These are phyloP conservation scores for Monochamus alternatus DNA, from an alignment of 2,888 invertebrate species.

Conservation along the genomic window DNA sequence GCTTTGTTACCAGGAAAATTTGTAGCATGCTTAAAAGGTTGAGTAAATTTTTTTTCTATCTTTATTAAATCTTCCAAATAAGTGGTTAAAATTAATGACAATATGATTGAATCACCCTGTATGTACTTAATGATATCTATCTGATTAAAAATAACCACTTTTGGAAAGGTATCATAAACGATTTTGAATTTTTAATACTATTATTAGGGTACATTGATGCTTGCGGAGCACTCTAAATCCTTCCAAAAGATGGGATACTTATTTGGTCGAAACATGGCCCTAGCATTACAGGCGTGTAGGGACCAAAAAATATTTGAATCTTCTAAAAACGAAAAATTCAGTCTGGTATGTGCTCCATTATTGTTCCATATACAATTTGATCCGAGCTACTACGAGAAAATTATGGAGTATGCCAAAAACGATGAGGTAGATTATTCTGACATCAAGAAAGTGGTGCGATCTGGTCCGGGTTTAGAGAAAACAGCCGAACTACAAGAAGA, in stretches of 20 bases:
- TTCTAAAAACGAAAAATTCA: slow-evolving; percentile 73
- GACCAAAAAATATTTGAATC: slow-evolving; percentile 79
- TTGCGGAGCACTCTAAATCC: slow-evolving; percentile 84
- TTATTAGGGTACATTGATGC: slow-evolving; percentile 77
- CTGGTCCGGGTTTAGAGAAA: slow-evolving; percentile 81
- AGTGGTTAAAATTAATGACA: no score
- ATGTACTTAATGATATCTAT: no score
- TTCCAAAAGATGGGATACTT: slow-evolving; percentile 86
- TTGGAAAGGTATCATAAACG: no score
- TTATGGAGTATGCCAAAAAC: slow-evolving; percentile 75
- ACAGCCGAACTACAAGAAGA: slow-evolving; percentile 81
- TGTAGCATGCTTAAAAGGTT: no score
- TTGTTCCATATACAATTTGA: slow-evolving; percentile 85
- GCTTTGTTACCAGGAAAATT: no score
- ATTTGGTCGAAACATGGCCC: slow-evolving; percentile 90
- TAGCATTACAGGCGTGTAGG: slow-evolving; percentile 85
- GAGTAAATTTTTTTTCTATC: no score
- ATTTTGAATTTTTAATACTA: no score
- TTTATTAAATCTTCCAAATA: no score
- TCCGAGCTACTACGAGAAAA: slow-evolving; percentile 78
- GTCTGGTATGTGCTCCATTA: slow-evolving; percentile 85
- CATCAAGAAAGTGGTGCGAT: slow-evolving; percentile 64
- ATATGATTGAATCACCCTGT: no score
- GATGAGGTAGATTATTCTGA: slow-evolving; percentile 77
- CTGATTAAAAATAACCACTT: no score